Evolutionary conservation across 2,113 vertebrate genomes (phyloP).

Genomic region (Mobula birostris): DNA sequence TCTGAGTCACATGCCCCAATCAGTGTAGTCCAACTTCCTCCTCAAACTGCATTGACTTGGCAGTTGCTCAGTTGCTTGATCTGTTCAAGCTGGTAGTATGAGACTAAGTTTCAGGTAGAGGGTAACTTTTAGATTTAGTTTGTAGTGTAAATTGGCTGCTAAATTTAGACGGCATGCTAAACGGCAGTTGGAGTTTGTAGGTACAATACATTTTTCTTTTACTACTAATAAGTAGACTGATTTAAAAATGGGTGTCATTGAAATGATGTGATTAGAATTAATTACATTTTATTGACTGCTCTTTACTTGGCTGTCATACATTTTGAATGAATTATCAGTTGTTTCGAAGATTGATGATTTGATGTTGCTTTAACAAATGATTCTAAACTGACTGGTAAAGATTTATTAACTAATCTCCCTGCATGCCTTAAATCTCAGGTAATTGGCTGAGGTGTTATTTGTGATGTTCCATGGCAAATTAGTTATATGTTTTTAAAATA

Average conservation of each 20-base stretch:
- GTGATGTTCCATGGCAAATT: neutral
- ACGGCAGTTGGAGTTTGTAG: neutral
- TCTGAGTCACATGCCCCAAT: constrained; percentile 9
- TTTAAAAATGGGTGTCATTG: neutral
- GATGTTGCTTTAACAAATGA: neutral
- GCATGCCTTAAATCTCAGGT: neutral
- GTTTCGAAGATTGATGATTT: neutral
- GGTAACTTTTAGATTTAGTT: neutral
- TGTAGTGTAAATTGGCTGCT: neutral
- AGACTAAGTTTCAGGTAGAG: neutral
- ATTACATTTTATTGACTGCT: neutral
- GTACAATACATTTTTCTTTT: neutral
- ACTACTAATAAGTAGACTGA: neutral
- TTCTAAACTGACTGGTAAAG: neutral
- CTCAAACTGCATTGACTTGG: neutral
- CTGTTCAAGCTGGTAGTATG: neutral
- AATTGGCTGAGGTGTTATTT: neutral
- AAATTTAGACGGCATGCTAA: neutral
- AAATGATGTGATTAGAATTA: neutral
- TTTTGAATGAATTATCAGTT: neutral
- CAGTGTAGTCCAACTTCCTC: constrained; percentile 7
- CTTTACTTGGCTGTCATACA: neutral
- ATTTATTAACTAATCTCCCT: neutral
- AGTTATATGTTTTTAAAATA: neutral
- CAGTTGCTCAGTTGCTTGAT: neutral